These are phyloP conservation scores for Setipinna tenuifilis DNA, from an alignment of 2,797 vertebrate species.

Conservation along the genomic window DNA sequence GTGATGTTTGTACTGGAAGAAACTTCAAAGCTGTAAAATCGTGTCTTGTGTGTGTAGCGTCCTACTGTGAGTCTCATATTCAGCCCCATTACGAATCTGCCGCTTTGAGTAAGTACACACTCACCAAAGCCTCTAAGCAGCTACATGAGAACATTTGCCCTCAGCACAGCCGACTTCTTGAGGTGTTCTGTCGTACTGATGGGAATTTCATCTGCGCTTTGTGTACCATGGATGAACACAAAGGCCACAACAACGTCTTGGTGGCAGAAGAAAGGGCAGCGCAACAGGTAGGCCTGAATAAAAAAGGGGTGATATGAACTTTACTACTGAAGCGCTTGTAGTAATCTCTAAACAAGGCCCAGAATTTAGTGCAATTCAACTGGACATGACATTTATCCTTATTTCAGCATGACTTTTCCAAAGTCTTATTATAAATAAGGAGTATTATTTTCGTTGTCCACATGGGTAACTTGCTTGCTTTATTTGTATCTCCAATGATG, in stretches of 20 bases:
- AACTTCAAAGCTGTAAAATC: slow-evolving; percentile 36
- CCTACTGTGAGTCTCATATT: slow-evolving; percentile 31
- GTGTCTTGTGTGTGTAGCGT: slow-evolving; percentile 36
- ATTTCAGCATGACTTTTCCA: too few relatives aligned
- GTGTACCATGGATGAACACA: slow-evolving; percentile 33
- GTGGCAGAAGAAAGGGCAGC: neutral
- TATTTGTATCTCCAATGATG: too few relatives aligned
- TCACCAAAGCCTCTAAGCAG: neutral
- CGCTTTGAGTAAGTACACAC: neutral
- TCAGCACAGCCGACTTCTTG: slow-evolving; percentile 26
- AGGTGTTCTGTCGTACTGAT: slow-evolving; percentile 35
- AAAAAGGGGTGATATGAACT: too few relatives aligned
- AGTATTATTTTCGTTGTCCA: too few relatives aligned
- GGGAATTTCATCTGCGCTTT: slow-evolving; percentile 23
- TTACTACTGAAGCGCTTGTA: too few relatives aligned
- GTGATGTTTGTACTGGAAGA: slow-evolving; percentile 38
- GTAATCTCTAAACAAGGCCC: too few relatives aligned
- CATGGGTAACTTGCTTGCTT: too few relatives aligned
- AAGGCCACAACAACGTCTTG: slow-evolving; percentile 18
- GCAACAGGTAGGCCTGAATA: slow-evolving; percentile 14
- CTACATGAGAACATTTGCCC: slow-evolving; percentile 33
- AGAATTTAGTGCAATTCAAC: too few relatives aligned
- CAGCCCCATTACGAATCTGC: neutral
- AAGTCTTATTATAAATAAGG: too few relatives aligned
- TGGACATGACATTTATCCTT: too few relatives aligned